These are phyloP conservation scores for Tenualosa ilisha DNA, from an alignment of 2,797 vertebrate species.

Conservation along the genomic window DNA sequence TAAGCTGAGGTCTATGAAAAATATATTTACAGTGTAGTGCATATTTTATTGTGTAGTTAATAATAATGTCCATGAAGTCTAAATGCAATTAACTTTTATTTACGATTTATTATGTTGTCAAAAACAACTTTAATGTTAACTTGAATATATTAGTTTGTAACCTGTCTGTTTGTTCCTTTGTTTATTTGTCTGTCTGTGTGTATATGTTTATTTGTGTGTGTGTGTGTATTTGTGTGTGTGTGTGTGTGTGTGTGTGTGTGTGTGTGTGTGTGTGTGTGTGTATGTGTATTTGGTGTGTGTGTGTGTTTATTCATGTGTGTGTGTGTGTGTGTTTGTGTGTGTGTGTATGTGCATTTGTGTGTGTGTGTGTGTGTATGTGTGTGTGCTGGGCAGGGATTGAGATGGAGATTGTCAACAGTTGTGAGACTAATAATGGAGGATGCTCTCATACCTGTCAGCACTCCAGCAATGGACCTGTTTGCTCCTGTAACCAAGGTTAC, in stretches of 20 bases:
- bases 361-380: conserved; percentile 17
- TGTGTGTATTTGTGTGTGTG: not conserved
- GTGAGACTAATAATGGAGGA: conserved; percentile 84
- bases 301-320: not conserved
- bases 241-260: not conserved
- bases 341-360: not conserved
- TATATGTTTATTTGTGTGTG: conserved; percentile 5
- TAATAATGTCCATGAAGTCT: not conserved
- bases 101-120: not conserved
- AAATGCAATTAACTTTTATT: not conserved
- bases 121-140: not conserved
- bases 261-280: conserved; percentile 25
- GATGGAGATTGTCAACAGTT: conserved; percentile 98
- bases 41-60: conserved; percentile 2
- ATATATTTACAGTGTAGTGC: not conserved
- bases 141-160: not conserved
- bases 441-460: conserved; percentile 91
- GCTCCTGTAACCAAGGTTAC: conserved; percentile 86
- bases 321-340: not conserved
- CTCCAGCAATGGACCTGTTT: conserved; percentile 80
- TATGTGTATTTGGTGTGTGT: not conserved
- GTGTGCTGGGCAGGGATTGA: conserved; percentile 81
- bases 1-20: not conserved
- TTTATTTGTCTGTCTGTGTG: not conserved
- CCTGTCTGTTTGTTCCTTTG: not conserved